Evolutionary conservation across 2,797 vertebrate species (phyloP).

Genomic region (Macroramphosus scolopax): DNA sequence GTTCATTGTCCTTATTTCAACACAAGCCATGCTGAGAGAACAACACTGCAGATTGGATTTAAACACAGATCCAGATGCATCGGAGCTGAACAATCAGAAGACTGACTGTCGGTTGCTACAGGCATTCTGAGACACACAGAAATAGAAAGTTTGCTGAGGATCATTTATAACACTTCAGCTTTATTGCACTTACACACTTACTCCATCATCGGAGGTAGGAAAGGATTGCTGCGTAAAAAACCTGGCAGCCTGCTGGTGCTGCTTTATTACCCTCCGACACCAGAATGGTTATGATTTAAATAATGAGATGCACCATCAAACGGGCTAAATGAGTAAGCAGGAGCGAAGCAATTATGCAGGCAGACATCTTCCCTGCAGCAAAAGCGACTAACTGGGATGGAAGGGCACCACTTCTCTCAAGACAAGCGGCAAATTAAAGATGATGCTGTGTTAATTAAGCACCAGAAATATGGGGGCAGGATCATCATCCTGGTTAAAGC

Average conservation of each 20-base stretch:
- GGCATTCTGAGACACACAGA: too few relatives aligned
- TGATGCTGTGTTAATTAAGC: constrained; percentile 52
- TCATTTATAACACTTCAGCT: too few relatives aligned
- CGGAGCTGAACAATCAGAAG: background rate
- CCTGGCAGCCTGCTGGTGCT: constrained; percentile 35
- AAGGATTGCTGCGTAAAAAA: constrained; percentile 13
- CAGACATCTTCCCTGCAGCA: constrained; percentile 44
- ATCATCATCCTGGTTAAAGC: constrained; percentile 30
- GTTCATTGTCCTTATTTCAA: too few relatives aligned
- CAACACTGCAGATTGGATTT: too few relatives aligned
- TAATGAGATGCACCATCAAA: constrained; percentile 34
- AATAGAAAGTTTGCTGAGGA: too few relatives aligned
- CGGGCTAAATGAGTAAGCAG: constrained; percentile 37
- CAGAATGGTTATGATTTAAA: constrained; percentile 34
- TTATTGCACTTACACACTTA: too few relatives aligned
- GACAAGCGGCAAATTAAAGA: constrained; percentile 46
- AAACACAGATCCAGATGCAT: background rate
- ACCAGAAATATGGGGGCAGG: constrained; percentile 30
- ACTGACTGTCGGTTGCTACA: too few relatives aligned
- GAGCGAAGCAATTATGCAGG: constrained; percentile 28
- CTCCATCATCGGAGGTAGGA: too few relatives aligned
- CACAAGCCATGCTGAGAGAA: too few relatives aligned
- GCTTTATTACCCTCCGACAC: constrained; percentile 26
- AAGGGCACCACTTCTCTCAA: constrained; percentile 17
- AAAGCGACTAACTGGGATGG: constrained; percentile 5